These are phyloP conservation scores for Craniophora ligustri DNA, from an alignment of 2,888 invertebrate species.

Conservation along the genomic window DNA sequence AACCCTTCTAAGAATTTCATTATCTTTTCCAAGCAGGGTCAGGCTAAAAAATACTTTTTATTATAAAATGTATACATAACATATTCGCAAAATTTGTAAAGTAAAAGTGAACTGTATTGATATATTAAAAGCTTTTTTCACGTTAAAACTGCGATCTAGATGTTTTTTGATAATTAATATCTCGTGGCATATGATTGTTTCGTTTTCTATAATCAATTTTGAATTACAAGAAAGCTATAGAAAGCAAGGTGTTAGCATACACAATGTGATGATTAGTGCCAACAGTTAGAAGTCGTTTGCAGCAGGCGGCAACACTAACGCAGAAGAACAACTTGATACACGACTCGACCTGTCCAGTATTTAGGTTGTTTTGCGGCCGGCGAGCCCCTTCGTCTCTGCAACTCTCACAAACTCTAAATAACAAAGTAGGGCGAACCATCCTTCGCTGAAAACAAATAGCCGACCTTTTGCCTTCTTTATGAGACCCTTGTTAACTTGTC, in stretches of 20 bases:
- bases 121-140: too few species aligned
- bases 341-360: constrained; percentile 52
- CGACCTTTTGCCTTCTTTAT: constrained; percentile 88
- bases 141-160: too few species aligned
- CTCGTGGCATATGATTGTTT: neutral
- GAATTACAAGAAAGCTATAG: constrained; percentile 12
- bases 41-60: too few species aligned
- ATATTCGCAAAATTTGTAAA: too few species aligned
- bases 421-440: constrained; percentile 83
- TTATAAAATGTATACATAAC: too few species aligned
- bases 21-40: constrained; percentile 11
- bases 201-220: neutral
- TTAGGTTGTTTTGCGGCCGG: constrained; percentile 68
- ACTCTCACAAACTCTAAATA: constrained; percentile 81
- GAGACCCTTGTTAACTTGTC: constrained; percentile 88
- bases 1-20: constrained; percentile 42
- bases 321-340: constrained; percentile 49
- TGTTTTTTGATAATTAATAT: too few species aligned
- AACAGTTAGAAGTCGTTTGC: constrained; percentile 37
- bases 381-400: constrained; percentile 65
- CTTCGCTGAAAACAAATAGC: constrained; percentile 86
- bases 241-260: constrained; percentile 30
- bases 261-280: constrained; percentile 21
- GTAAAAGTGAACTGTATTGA: too few species aligned
- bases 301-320: constrained; percentile 32